A percentile compares a stretch with the other conserved stretches of the same genome.
Evolutionary conservation across 2,888 invertebrate genomes (phyloP).

Genomic region (Melanchra persicariae): DNA sequence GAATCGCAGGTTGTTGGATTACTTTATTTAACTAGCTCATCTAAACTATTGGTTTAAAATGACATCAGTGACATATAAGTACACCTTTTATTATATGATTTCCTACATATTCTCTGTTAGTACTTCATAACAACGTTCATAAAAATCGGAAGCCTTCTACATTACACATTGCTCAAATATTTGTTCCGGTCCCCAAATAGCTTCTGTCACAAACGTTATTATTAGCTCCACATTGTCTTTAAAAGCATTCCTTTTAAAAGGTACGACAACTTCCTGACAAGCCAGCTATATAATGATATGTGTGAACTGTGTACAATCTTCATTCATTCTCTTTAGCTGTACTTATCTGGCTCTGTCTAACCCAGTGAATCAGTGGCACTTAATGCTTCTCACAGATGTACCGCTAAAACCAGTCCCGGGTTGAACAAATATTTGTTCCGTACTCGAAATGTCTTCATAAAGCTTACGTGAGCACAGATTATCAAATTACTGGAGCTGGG

Average conservation of each 20-base stretch:
- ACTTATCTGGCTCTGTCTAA: conserved; percentile 19
- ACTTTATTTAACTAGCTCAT: conserved; percentile 3
- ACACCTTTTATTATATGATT: too few species aligned
- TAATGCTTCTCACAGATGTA: conserved; percentile 29
- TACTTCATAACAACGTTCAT: background rate
- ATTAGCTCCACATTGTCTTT: conserved; percentile 20
- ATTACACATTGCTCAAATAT: conserved; percentile 27
- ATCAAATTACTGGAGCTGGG: conserved; percentile 51
- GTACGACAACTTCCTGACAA: conserved; percentile 11
- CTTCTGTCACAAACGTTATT: conserved; percentile 4
- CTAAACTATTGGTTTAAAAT: background rate
- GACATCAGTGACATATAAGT: too few species aligned
- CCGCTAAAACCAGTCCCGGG: conserved; percentile 48
- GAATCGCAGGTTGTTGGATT: background rate
- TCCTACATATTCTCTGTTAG: background rate
- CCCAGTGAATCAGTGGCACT: conserved; percentile 24
- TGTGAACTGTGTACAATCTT: conserved; percentile 23
- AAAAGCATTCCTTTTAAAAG: conserved; percentile 29
- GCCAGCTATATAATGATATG: background rate
- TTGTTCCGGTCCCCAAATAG: conserved; percentile 15
- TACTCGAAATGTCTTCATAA: conserved; percentile 57
- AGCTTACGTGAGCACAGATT: conserved; percentile 48
- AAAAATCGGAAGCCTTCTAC: conserved; percentile 4
- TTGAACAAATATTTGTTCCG: conserved; percentile 65
- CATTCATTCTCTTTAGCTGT: conserved; percentile 29